Evolutionary conservation across 1,140 invertebrate genomes (phyloP).

Genomic region (Magallana angulata): DNA sequence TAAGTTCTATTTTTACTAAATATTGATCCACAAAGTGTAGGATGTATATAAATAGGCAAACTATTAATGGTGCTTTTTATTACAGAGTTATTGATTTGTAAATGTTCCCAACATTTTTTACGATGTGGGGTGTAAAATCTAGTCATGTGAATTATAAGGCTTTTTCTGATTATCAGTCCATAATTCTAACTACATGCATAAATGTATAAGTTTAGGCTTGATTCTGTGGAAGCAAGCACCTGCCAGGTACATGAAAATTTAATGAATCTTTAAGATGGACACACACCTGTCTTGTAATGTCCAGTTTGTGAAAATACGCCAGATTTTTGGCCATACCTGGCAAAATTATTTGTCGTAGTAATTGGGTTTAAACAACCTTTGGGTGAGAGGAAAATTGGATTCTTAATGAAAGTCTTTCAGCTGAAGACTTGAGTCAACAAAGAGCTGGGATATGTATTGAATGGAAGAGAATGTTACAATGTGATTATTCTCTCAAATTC

Average conservation of each 20-base stretch:
- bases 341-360: slow-evolving; percentile 14
- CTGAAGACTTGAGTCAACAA: slow-evolving; percentile 21
- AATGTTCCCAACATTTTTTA: not conserved
- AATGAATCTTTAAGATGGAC: not conserved
- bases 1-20: not conserved
- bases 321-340: not conserved
- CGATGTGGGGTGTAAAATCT: not conserved
- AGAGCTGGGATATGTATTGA: not conserved
- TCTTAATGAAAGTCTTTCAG: slow-evolving; percentile 5
- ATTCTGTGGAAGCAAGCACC: not conserved
- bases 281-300: not conserved
- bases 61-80: not conserved
- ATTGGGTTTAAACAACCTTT: slow-evolving; percentile 8
- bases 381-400: slow-evolving; percentile 22
- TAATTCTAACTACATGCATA: too few relatives aligned
- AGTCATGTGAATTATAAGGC: slow-evolving; percentile 2
- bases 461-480: not conserved
- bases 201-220: not conserved
- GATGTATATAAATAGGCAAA: not conserved
- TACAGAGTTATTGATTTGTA: not conserved
- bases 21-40: slow-evolving; percentile 19
- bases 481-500: slow-evolving; percentile 13
- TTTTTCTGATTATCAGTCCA: not conserved
- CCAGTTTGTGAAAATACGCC: not conserved
- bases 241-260: not conserved